phyloP scores from a whole-genome alignment of 2,888 invertebrate species.

The Cerceris rybyensis region DNA sequence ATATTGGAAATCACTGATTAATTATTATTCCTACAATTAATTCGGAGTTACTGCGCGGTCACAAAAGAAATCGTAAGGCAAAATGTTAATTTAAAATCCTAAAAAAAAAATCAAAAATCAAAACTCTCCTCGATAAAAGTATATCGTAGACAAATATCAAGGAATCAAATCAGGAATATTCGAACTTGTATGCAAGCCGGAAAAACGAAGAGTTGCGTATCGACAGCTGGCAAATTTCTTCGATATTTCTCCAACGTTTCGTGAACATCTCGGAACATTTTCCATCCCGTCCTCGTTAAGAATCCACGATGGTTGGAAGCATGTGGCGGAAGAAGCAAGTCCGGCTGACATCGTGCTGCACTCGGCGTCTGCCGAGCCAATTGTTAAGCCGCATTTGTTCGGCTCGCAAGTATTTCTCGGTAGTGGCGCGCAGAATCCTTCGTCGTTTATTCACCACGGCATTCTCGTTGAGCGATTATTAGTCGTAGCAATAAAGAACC shows the following conservation, averaged over 20 bases:
- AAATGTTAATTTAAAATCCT: no score
- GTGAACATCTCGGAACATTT: constrained; percentile 7
- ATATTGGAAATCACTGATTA: no score
- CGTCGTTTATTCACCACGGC: constrained; percentile 16
- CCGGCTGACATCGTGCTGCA: constrained; percentile 42
- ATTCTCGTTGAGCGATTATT: constrained; percentile 46
- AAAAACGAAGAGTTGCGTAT: constrained; percentile 37
- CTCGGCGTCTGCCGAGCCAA: constrained; percentile 60
- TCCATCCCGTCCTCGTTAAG: constrained; percentile 39
- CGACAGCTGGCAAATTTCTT: constrained; percentile 27
- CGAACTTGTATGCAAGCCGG: no score
- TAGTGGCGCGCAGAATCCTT: constrained; percentile 14
- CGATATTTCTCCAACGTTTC: not conserved
- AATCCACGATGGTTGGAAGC: constrained; percentile 14
- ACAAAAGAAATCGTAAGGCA: no score
- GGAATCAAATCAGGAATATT: no score
- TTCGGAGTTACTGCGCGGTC: no score
- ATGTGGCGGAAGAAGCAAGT: constrained; percentile 35
- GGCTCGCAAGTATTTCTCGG: constrained; percentile 42
- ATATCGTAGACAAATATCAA: no score
- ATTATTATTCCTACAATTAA: no score
- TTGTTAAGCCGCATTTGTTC: constrained; percentile 55
- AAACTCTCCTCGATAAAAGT: no score
- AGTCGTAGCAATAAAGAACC: constrained; percentile 51
- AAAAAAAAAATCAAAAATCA: no score